Percentiles rank a stretch among this genome's conserved stretches.
Conservation (phyloP, 2,797 vertebrate genomes). For the Pempheris klunzingeri region DNA sequence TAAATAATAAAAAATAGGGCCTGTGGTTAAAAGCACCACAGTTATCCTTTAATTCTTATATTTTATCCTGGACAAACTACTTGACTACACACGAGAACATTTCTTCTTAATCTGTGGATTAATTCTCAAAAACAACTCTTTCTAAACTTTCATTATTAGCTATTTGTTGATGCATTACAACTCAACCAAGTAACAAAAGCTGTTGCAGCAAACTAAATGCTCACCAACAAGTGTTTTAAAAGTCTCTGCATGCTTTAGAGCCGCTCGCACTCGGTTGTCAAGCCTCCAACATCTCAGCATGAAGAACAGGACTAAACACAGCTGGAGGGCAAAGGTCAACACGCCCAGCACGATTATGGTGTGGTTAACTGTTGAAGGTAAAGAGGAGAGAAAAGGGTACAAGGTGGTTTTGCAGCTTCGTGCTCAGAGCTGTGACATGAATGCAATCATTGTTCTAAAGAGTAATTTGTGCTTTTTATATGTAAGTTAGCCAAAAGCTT, state of each 20-base stretch:
- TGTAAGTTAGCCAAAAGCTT: neutral
- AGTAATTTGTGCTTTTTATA: neutral
- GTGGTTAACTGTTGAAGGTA: conserved; percentile 55
- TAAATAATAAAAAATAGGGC: no score
- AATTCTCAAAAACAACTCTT: neutral
- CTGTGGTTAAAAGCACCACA: no score
- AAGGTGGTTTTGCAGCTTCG: neutral
- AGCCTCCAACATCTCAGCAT: conserved; percentile 72
- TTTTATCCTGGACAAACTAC: neutral
- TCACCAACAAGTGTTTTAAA: conserved; percentile 56
- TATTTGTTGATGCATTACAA: neutral
- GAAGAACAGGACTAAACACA: conserved; percentile 72
- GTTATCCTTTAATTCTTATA: no score
- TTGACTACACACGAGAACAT: no score
- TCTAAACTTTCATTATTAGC: neutral
- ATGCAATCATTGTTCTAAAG: neutral
- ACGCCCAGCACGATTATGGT: conserved; percentile 62
- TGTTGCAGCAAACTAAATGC: neutral
- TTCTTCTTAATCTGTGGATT: neutral
- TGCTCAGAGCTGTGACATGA: neutral
- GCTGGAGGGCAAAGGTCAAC: conserved; percentile 81
- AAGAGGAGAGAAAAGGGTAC: conserved; percentile 11
- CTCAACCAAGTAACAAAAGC: conserved; percentile 1
- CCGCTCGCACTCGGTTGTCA: conserved; percentile 55
- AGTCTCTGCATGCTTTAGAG: conserved; percentile 41